Base-by-base conservation (phyloP, 2,888 invertebrate species). In the Drosophila lutescens region DNA sequence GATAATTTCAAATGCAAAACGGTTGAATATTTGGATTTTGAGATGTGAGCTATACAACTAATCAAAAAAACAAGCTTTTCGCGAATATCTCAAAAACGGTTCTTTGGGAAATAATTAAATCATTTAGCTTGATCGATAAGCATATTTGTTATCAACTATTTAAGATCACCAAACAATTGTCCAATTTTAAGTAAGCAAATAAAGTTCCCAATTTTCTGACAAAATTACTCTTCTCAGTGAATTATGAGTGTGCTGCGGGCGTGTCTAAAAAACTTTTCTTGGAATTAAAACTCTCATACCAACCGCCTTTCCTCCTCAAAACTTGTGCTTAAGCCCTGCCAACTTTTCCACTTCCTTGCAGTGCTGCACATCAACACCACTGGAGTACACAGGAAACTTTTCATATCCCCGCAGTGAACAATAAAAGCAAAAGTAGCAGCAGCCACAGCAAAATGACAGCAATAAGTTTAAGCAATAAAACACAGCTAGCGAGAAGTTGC, bases 391-490 rank as follows among this genome's bases (percentile, higher is more conserved):
- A 65, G 38, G 43, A 60, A 60, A 34, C 54, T 77, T 71, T 76
- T 50, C 73, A 82, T 79, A 71, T 85, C 79, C 57, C 60, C 60
- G 61, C 57, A 63, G 77, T 51, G 54, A 79, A 72, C 68, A 78
- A 83, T 63, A 80, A 79, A 77, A 46, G 65, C 46, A 54, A 50
- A 30, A 60, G 71, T 38, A 60, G 40, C 53, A 38, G 53, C 43
- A 44, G 40, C 49, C 65, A 74, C 61, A 75, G 57, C 68, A 68
- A 87, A 86, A 86, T 86, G 89, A 85, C 88, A 89, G 88, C 89
- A 85, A 86, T 86, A 85, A 66, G 60, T 77, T 76, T 76, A 86
- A 82, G 86, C 87, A 89, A 89, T 87, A 86, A 82, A 74, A 63
- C 84, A 76, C 78, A 68, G 72, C 74, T 79, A 71, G 65, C 47